phyloP scores from a whole-genome alignment of 2,113 vertebrate species.

The Heterochromis multidens region DNA sequence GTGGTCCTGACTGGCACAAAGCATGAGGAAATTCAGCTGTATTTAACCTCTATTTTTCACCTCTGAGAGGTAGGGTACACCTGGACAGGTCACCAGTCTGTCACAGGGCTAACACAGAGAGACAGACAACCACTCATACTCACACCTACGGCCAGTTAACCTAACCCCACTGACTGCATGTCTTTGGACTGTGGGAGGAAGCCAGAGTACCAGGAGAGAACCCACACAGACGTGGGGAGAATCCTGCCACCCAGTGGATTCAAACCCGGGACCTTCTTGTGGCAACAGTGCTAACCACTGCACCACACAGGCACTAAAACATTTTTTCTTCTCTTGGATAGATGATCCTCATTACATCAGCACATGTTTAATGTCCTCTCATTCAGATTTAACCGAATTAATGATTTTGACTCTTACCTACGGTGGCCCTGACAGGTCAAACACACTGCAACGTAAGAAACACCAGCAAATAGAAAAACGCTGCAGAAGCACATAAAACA shows the following conservation, averaged over 20 bases:
- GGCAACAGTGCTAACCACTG: neutral
- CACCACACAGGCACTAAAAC: too few species aligned
- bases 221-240: neutral
- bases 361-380: neutral
- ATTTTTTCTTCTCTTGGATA: neutral
- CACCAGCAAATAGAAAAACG: too few species aligned
- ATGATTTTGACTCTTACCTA: too few species aligned
- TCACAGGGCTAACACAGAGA: neutral
- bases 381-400: neutral
- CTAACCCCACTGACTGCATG: too few species aligned
- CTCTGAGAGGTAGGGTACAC: fast-evolving
- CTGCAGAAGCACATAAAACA: too few species aligned
- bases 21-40: neutral
- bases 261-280: neutral
- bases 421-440: too few species aligned
- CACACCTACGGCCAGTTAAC: neutral
- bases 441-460: too few species aligned
- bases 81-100: neutral
- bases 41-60: neutral
- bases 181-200: neutral
- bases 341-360: neutral
- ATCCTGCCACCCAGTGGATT: neutral
- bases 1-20: neutral
- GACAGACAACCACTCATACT: neutral
- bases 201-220: neutral